Conservation (phyloP, 1,140 invertebrate species). For the Nilaparvata lugens region DNA sequence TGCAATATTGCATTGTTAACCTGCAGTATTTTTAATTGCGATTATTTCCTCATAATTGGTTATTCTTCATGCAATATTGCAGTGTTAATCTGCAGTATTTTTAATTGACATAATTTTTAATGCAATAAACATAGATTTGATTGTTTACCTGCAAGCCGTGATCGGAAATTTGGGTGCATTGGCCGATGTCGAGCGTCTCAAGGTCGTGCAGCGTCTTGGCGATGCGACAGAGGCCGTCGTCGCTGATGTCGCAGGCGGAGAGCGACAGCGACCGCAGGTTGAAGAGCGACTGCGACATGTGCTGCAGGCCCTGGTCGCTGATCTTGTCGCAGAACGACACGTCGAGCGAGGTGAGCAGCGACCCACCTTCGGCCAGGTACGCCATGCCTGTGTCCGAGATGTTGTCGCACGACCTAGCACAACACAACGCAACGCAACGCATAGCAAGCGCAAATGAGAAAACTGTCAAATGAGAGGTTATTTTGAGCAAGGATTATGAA, state of each 20-base stretch:
- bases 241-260: conserved; percentile 83
- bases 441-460: too few species aligned
- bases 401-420: conserved; percentile 87
- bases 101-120: too few species aligned
- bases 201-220: conserved; percentile 73
- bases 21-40: too few species aligned
- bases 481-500: too few species aligned
- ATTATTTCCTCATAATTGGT: too few species aligned
- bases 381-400: conserved; percentile 86
- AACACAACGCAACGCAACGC: too few species aligned
- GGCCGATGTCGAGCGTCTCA: conserved; percentile 86
- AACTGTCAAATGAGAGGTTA: too few species aligned
- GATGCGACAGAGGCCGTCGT: conserved; percentile 80
- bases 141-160: conserved; percentile 48
- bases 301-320: conserved; percentile 75
- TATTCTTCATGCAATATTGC: too few species aligned
- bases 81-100: too few species aligned
- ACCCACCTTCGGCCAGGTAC: conserved; percentile 79
- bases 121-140: too few species aligned
- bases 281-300: conserved; percentile 80
- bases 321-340: conserved; percentile 95
- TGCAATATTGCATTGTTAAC: too few species aligned
- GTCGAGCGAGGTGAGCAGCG: conserved; percentile 68
- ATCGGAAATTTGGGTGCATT: conserved; percentile 83
- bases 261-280: conserved; percentile 73